Evolutionary conservation across 2,797 vertebrate species (phyloP), one percentile per base, ranked within the genome.

Genomic region (Coregonus suidteri): DNA sequence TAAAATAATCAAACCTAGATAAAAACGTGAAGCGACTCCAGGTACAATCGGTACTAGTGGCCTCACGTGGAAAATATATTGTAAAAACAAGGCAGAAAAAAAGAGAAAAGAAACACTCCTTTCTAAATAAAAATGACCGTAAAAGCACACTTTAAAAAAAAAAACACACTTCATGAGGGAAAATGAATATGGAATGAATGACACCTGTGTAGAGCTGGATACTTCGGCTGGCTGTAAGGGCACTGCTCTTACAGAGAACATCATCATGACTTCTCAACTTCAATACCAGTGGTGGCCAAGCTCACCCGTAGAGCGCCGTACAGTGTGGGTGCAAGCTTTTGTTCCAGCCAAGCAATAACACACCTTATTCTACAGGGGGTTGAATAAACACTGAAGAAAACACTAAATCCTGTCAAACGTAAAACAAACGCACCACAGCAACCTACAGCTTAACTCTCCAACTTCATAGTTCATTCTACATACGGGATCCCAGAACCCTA

Each of bases 361-460:
- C 56, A 62, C 56, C n/a, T 62, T 62, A n/a, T 62, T 62, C n/a
- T 62, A 20, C 56, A 62, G 7, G n/a, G 56, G 41, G n/a, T 62
- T 62, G 18, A 59, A 59, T 20, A 59, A n/a, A 59, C n/a, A 20
- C 5, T 59, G 56, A 59, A 34, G 14, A 59, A 31, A 75, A 16
- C 0, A 74, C 66, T 72, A 82, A 79, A 52, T 37, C 41, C 41
- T 47, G n/a, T 65, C 30, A 72, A 16, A 75, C 18, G 35, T 35
- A 59, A 82, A 81, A 90, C 82, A 88, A 88, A 90, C 84, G 81
- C 79, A 89, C 86, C 88, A 86, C 88, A 86, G 86, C 86, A 78
- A 86, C 81, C 88, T 87, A 88, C 88, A 87, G 89, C 80, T 86
- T 75, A 71, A 83, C 79, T 81, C 78, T 3, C 72, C 16, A 84